These are phyloP conservation scores for Circaetus gallicus DNA, from an alignment of 2,113 vertebrate species.

Conservation along the genomic window DNA sequence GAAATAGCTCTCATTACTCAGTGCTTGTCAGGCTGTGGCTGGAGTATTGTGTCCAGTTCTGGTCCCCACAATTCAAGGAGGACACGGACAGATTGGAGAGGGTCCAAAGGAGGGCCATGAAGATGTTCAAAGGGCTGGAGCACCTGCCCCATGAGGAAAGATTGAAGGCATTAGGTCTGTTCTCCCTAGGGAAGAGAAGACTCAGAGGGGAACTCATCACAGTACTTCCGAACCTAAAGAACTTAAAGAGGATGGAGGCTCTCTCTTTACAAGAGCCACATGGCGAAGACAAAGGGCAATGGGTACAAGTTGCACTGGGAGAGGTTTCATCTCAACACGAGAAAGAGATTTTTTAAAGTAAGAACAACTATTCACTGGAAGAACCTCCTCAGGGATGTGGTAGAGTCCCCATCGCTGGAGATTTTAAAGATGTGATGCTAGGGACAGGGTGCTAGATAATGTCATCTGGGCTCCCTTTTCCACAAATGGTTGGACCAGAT, in stretches of 20 bases:
- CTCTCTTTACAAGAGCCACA: neutral
- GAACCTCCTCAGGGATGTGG: no score
- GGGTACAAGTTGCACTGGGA: neutral
- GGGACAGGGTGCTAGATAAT: no score
- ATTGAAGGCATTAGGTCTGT: neutral
- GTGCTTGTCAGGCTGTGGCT: neutral
- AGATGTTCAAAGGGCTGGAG: neutral
- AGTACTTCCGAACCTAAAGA: neutral
- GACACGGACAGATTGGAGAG: neutral
- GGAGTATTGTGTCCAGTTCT: neutral
- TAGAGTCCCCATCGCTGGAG: no score
- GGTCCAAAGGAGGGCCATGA: neutral
- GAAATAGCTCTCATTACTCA: neutral
- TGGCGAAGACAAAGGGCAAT: neutral
- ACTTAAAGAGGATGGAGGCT: neutral
- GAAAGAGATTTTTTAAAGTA: no score
- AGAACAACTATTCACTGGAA: no score
- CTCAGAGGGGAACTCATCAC: neutral
- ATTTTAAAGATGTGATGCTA: no score
- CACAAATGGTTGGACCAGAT: no score
- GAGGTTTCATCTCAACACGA: neutral
- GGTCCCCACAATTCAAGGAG: neutral
- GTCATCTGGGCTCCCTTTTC: no score
- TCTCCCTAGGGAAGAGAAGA: neutral
- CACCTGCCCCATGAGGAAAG: neutral